These are phyloP conservation scores for Bergia sp. DNA, from an alignment of 92 coral and sea anemone genomes.

Conservation along the genomic window DNA sequence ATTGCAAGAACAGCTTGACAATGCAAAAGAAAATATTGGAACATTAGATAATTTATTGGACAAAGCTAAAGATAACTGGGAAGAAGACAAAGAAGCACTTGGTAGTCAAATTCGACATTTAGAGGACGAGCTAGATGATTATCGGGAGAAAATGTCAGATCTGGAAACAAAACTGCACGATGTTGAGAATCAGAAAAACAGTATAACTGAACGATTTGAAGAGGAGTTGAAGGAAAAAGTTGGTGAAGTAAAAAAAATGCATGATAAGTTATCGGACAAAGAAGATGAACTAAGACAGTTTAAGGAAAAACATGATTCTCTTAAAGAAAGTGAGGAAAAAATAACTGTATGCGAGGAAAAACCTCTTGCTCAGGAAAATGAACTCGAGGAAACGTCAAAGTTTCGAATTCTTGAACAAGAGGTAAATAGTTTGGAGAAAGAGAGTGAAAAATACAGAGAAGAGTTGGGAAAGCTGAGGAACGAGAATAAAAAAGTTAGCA, in stretches of 20 bases:
- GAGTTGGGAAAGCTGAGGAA: constrained; percentile 13
- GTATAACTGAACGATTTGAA: constrained; percentile 55
- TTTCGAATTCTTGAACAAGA: not conserved
- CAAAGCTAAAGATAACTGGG: constrained; percentile 47
- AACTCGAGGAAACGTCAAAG: not conserved
- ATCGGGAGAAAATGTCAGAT: constrained; percentile 58
- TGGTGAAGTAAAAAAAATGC: constrained; percentile 27
- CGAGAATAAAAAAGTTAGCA: constrained; percentile 17
- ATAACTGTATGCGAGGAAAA: constrained; percentile 12
- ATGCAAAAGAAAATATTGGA: constrained; percentile 62
- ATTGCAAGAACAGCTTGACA: constrained; percentile 67
- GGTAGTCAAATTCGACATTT: constrained; percentile 56
- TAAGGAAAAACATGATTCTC: constrained; percentile 7
- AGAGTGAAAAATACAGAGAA: constrained; percentile 30
- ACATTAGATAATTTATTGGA: constrained; percentile 64
- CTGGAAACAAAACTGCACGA: constrained; percentile 64
- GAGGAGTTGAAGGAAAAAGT: constrained; percentile 51
- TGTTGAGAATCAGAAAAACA: constrained; percentile 23
- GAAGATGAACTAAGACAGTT: constrained; percentile 43
- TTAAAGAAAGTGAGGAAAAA: constrained; percentile 1
- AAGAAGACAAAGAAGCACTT: constrained; percentile 62
- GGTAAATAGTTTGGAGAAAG: constrained; percentile 29
- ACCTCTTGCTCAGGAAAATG: constrained; percentile 3
- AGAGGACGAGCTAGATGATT: constrained; percentile 72
- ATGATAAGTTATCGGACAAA: constrained; percentile 22